Evolutionary conservation across 2,113 vertebrate genomes (phyloP).

Genomic region (Taurulus bubalis): DNA sequence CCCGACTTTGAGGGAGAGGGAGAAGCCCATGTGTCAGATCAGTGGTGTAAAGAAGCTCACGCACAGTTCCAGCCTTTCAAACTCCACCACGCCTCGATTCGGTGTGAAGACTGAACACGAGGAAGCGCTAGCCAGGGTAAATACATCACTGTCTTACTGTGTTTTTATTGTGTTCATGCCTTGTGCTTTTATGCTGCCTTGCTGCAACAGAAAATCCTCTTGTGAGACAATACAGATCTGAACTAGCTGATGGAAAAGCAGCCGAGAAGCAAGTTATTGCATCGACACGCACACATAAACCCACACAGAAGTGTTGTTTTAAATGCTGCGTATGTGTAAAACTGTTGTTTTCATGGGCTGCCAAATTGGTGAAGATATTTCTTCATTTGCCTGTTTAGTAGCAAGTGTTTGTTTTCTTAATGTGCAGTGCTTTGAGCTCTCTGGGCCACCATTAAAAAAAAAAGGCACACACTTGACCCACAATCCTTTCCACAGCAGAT

Average conservation of each 20-base stretch:
- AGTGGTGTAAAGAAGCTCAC: slow-evolving; percentile 90
- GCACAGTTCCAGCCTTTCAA: slow-evolving; percentile 87
- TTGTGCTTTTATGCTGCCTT: neutral
- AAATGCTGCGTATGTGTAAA: too few relatives aligned
- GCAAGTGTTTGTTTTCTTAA: neutral
- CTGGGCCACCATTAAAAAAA: too few relatives aligned
- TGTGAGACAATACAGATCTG: neutral
- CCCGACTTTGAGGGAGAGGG: slow-evolving; percentile 87
- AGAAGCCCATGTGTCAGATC: slow-evolving; percentile 94
- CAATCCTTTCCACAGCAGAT: too few relatives aligned
- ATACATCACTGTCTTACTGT: neutral
- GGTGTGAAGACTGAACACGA: slow-evolving; percentile 93
- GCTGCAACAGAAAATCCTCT: neutral
- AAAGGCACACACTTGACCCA: too few relatives aligned
- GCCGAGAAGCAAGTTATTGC: neutral
- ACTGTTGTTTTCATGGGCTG: too few relatives aligned
- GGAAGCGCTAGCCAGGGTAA: slow-evolving; percentile 88
- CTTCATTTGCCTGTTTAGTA: neutral
- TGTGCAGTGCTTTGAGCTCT: neutral
- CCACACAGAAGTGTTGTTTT: neutral
- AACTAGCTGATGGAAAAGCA: neutral
- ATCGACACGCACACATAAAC: neutral
- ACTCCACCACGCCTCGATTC: slow-evolving; percentile 87
- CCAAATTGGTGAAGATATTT: too few relatives aligned
- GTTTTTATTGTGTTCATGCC: slow-evolving; percentile 1